Conservation (phyloP, 2,113 vertebrate genomes). For the Irena cyanogastra region DNA sequence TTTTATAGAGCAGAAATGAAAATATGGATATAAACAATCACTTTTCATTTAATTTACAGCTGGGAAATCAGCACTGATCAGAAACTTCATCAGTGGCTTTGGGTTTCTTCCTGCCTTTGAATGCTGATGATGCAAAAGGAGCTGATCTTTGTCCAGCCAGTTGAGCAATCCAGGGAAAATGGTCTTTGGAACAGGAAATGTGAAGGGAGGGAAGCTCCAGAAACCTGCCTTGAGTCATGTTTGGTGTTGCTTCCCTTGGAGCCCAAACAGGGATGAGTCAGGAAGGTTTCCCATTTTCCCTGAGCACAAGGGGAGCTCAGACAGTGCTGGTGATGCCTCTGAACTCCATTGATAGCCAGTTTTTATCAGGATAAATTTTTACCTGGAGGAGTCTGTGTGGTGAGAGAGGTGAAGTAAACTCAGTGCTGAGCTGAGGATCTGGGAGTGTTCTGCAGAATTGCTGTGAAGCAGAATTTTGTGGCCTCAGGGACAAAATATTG, state of each 20-base stretch:
- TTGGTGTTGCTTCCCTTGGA: not conserved
- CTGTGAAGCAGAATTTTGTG: not conserved
- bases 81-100: not conserved
- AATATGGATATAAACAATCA: not conserved
- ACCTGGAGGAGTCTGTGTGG: not conserved
- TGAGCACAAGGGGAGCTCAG: not conserved
- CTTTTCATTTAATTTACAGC: not conserved
- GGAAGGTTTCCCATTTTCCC: not conserved
- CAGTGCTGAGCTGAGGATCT: not conserved
- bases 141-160: not conserved
- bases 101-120: not conserved
- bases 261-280: not conserved
- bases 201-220: slow-evolving; percentile 5
- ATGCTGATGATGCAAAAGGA: not conserved
- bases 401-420: not conserved
- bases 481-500: not conserved
- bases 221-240: slow-evolving; percentile 25
- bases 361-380: not conserved
- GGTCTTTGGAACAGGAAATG: not conserved
- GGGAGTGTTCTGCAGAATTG: not conserved
- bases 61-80: not conserved
- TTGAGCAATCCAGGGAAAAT: slow-evolving; percentile 6
- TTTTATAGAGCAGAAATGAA: not conserved
- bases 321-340: not conserved
- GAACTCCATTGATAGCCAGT: rapidly evolving